Percentiles rank a stretch among this genome's conserved stretches.
Conservation (phyloP, 2,113 vertebrate genomes). For the Halcyon senegalensis region DNA sequence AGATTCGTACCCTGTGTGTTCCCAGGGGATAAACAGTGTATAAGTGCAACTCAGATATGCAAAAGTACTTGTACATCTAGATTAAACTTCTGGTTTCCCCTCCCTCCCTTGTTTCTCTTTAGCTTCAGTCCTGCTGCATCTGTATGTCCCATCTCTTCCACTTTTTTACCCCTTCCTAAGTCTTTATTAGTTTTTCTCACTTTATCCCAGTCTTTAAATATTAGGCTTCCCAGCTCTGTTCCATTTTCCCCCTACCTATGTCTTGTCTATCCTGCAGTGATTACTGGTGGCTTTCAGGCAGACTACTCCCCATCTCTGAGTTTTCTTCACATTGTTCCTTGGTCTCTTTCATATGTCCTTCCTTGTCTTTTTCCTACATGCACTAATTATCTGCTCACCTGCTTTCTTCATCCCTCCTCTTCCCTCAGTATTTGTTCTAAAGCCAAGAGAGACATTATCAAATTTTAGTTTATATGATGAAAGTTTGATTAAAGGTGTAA, state of each 20-base stretch:
- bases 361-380: neutral
- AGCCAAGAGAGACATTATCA: neutral
- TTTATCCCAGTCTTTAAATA: neutral
- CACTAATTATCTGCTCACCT: neutral
- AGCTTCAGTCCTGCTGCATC: neutral
- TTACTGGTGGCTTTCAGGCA: neutral
- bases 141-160: neutral
- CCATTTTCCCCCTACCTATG: neutral
- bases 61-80: fast-evolving
- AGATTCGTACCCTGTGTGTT: fast-evolving
- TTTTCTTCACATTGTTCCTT: neutral
- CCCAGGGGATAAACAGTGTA: neutral
- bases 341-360: neutral
- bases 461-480: neutral
- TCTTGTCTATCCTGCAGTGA: neutral
- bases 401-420: neutral
- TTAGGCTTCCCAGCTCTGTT: neutral
- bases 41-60: neutral
- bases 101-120: neutral
- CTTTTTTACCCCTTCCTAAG: neutral
- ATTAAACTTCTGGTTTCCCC: neutral
- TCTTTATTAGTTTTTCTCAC: neutral
- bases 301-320: neutral
- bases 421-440: neutral
- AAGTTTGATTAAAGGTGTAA: neutral